These are phyloP conservation scores for Podabrus alpinus DNA, from an alignment of 2,888 invertebrate genomes.

Conservation along the genomic window DNA sequence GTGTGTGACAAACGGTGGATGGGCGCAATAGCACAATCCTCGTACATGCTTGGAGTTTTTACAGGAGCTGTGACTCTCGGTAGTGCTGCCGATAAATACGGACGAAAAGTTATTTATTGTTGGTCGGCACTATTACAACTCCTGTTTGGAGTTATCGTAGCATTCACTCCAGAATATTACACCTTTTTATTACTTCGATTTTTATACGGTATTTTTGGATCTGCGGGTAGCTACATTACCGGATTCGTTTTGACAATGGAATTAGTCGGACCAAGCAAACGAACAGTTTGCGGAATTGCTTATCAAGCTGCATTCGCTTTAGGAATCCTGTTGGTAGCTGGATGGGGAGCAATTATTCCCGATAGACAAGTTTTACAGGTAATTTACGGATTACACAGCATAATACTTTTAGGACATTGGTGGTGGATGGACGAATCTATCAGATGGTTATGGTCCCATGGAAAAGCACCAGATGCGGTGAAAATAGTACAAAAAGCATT, in stretches of 20 bases:
- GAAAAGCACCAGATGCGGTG: conserved; percentile 72
- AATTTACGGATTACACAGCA: conserved; percentile 76
- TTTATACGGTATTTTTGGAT: conserved; percentile 80
- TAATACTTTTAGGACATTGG: conserved; percentile 76
- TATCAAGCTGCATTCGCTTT: conserved; percentile 79
- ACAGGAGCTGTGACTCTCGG: conserved; percentile 78
- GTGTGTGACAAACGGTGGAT: conserved; percentile 81
- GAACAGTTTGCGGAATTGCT: conserved; percentile 79
- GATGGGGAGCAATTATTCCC: conserved; percentile 78
- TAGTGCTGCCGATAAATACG: conserved; percentile 74
- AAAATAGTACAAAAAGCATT: conserved; percentile 76
- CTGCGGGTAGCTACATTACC: conserved; percentile 75
- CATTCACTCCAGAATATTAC: conserved; percentile 78
- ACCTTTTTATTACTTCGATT: conserved; percentile 70
- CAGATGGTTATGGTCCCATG: conserved; percentile 86
- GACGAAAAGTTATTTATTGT: conserved; percentile 78
- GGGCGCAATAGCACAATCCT: conserved; percentile 77
- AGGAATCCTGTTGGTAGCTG: conserved; percentile 82
- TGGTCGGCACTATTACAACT: conserved; percentile 76
- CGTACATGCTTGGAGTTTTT: conserved; percentile 84
- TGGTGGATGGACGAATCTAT: conserved; percentile 91
- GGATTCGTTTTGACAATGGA: conserved; percentile 80
- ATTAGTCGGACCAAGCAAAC: conserved; percentile 76
- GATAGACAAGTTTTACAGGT: conserved; percentile 76
- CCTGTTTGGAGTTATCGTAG: conserved; percentile 68